phyloP scores from a whole-genome alignment of 2,888 invertebrate genomes.

The Lepidocyrtoides sp. region DNA sequence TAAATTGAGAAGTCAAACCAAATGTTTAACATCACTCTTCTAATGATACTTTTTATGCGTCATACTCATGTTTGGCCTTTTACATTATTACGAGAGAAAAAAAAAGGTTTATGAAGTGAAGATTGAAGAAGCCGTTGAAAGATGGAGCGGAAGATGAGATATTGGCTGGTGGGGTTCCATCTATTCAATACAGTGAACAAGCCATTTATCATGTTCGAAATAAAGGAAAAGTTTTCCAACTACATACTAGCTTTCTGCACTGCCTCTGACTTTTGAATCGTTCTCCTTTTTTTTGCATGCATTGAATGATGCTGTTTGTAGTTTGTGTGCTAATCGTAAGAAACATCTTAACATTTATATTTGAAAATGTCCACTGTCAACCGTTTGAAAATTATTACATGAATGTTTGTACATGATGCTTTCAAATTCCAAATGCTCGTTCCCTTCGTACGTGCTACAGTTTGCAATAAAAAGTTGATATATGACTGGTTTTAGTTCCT shows the following conservation, averaged over 20 bases:
- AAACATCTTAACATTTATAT: slow-evolving; percentile 21
- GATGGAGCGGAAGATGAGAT: slow-evolving; percentile 78
- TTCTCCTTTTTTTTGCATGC: not conserved
- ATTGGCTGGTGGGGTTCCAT: slow-evolving; percentile 17
- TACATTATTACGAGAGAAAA: slow-evolving; percentile 9
- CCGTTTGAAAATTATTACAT: slow-evolving; percentile 24
- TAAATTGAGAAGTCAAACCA: slow-evolving; percentile 44
- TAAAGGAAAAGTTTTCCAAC: not conserved
- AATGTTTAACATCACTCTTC: slow-evolving; percentile 51
- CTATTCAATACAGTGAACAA: not conserved
- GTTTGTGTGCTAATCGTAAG: not conserved
- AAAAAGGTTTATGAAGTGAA: slow-evolving; percentile 51
- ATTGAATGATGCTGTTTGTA: not conserved
- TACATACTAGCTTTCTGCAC: not conserved
- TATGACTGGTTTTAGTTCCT: slow-evolving; percentile 25
- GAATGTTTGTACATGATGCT: slow-evolving; percentile 12
- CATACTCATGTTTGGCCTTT: slow-evolving; percentile 20
- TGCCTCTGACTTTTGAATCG: not conserved
- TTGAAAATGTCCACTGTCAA: slow-evolving; percentile 41
- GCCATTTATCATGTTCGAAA: not conserved
- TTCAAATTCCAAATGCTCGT: slow-evolving; percentile 12
- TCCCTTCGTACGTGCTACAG: slow-evolving; percentile 20
- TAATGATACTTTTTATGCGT: slow-evolving; percentile 58
- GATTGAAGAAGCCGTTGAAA: slow-evolving; percentile 70
- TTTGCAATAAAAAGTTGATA: slow-evolving; percentile 51